Percentiles rank a stretch among this genome's conserved stretches.
Conservation (phyloP, 2,888 invertebrate species). For the Papilio gigon region DNA sequence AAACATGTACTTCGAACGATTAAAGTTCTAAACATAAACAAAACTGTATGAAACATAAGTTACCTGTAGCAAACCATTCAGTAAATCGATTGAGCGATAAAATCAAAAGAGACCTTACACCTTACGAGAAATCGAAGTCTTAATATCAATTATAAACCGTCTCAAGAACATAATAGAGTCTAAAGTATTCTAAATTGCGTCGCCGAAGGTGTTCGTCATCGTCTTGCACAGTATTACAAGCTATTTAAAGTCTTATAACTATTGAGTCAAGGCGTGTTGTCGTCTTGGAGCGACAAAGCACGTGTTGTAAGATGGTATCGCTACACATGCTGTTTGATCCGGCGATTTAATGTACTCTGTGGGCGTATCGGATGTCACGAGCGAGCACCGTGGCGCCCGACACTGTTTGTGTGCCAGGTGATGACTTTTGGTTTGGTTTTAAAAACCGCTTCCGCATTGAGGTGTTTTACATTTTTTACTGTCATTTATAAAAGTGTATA, state of each 20-base stretch:
- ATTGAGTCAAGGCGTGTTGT: conserved; percentile 46
- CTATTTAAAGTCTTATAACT: conserved; percentile 35
- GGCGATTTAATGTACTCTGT: conserved; percentile 74
- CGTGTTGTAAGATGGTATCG: conserved; percentile 71
- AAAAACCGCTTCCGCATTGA: conserved; percentile 38
- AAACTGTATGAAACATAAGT: neutral
- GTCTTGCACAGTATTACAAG: conserved; percentile 17
- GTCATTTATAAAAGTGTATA: neutral
- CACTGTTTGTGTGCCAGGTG: conserved; percentile 48
- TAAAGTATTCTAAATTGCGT: conserved; percentile 3
- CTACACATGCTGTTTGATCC: conserved; percentile 77
- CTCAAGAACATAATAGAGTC: neutral
- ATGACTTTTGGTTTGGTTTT: conserved; percentile 31
- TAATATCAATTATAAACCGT: neutral
- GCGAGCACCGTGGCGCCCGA: conserved; percentile 66
- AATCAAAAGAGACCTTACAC: conserved; percentile 13
- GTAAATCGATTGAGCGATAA: conserved; percentile 4
- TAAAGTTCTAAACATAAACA: neutral
- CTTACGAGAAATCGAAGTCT: conserved; percentile 14
- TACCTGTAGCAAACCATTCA: conserved; percentile 13
- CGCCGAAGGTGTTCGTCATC: neutral
- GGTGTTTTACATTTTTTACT: neutral
- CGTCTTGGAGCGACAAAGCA: conserved; percentile 50
- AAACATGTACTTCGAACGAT: neutral
- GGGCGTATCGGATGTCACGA: conserved; percentile 76